Conservation (phyloP, 2,797 vertebrate species). For the Amazonetta brasiliensis region DNA sequence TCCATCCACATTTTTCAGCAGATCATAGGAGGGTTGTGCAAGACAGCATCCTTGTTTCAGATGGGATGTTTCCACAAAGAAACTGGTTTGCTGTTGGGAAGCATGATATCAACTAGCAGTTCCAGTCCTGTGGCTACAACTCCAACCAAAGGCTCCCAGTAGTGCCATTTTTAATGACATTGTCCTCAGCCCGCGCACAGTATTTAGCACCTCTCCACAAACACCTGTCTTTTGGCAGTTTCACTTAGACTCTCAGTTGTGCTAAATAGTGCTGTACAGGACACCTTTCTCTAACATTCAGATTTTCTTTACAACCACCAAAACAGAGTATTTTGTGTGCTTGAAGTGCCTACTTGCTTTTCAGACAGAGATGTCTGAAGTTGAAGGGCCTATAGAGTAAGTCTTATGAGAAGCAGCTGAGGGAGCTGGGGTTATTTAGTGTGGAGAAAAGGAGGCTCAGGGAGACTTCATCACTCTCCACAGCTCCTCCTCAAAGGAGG, state of each 20-base stretch:
- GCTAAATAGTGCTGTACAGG: rapidly evolving
- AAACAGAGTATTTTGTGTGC: neutral
- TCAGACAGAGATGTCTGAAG: neutral
- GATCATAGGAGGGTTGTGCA: neutral
- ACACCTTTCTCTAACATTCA: neutral
- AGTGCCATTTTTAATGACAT: neutral
- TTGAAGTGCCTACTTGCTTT: neutral
- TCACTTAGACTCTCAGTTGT: neutral
- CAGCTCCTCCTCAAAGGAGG: too few relatives aligned
- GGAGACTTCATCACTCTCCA: too few relatives aligned
- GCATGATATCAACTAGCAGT: rapidly evolving
- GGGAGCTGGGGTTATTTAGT: too few relatives aligned
- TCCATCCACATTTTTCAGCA: neutral
- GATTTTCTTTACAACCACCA: neutral
- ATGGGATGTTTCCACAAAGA: neutral
- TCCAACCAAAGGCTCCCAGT: neutral
- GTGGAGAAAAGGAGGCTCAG: too few relatives aligned
- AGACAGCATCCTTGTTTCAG: neutral
- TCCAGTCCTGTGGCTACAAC: neutral
- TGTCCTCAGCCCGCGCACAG: neutral
- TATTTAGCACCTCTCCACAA: neutral
- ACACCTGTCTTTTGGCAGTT: neutral
- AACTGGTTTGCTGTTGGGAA: neutral
- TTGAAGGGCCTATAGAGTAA: too few relatives aligned
- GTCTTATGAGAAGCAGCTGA: too few relatives aligned